A percentile compares a stretch with the other conserved stretches of the same genome.
Conservation (phyloP, 2,888 invertebrate species). For the Pammene aurita region DNA sequence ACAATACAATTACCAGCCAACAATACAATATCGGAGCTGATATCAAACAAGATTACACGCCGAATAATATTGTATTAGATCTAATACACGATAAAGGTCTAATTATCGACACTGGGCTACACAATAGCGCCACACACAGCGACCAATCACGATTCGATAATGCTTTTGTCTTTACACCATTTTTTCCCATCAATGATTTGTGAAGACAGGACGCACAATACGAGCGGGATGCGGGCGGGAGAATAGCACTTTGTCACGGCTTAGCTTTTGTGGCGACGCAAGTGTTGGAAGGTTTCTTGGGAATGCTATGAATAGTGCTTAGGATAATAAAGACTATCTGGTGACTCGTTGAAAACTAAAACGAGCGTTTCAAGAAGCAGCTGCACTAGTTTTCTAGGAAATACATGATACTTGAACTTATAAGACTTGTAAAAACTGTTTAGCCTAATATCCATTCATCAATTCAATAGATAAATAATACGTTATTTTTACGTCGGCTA, state of each 20-base stretch:
- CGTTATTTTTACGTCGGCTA: background rate
- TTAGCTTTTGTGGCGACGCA: slow-evolving; percentile 65
- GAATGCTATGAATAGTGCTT: slow-evolving; percentile 39
- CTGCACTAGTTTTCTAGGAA: slow-evolving; percentile 17
- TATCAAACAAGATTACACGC: slow-evolving; percentile 35
- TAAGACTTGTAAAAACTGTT: background rate
- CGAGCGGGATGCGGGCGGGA: slow-evolving; percentile 76
- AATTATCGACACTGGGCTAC: slow-evolving; percentile 48
- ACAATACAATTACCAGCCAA: slow-evolving; percentile 37
- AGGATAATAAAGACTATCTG: slow-evolving; percentile 38
- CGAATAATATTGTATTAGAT: slow-evolving; percentile 40
- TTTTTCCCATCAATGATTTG: slow-evolving; percentile 73
- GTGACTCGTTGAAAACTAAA: slow-evolving; percentile 30
- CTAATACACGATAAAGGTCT: slow-evolving; percentile 46
- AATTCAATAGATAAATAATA: background rate
- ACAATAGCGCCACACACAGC: slow-evolving; percentile 74
- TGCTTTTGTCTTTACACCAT: slow-evolving; percentile 75
- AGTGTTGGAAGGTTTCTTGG: slow-evolving; percentile 49
- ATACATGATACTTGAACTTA: background rate
- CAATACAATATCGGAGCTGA: slow-evolving; percentile 36
- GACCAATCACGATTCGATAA: slow-evolving; percentile 68
- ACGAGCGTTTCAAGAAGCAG: slow-evolving; percentile 18
- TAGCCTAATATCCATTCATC: too few relatives aligned
- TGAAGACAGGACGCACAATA: slow-evolving; percentile 80
- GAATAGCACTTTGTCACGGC: slow-evolving; percentile 72